Evolutionary conservation across 2,888 invertebrate species (phyloP), one percentile per base, ranked within the genome.

Genomic region (Pseudoips prasinana): DNA sequence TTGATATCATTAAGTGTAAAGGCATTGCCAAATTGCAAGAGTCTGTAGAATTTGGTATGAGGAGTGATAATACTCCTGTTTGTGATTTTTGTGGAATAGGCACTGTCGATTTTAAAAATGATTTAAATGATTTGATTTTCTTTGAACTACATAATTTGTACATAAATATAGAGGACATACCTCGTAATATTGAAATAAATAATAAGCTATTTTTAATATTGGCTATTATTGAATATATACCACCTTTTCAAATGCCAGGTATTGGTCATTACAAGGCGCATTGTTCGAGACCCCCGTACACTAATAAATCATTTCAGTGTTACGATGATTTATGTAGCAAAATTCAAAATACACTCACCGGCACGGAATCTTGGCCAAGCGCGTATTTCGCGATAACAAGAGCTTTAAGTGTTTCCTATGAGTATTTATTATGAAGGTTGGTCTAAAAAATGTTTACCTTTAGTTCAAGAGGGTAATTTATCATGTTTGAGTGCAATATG

Each of bases 11-110:
- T 25, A 30, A 24, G 19, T 7, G 8, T 14, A 35, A 31, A 30
- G 39, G 39, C 18, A 39, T 34, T 25, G 33, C 22, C 17, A 34
- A 39, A 23, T 39, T 39, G 10, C 33, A 34, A 39, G 30, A 39
- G 30, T 33, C 33, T 20, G 27, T 39, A 23, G 39, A 39, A 33
- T 39, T 26, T 29, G 25, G 38, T 22, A 27, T 39, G 30, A 39
- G 10, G 8, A 39, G 8, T 8, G 34, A 39, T 10, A 20, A 20
- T 31, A 11, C 25, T 17, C 35, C 35, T 31, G 1, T 25, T 35
- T 39, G 39, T 32, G 5, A 24, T 35, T 34, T 26, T 24, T 39
- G 39, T 31, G 27, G 22, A 34, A 28, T 31, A 28, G 39, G 39
- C 19, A 39, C 17, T 22, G 31, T 35, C 10, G 9, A 14, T 8